Base-by-base conservation (phyloP, 2,888 invertebrate genomes). In the Anodontia alba region DNA sequence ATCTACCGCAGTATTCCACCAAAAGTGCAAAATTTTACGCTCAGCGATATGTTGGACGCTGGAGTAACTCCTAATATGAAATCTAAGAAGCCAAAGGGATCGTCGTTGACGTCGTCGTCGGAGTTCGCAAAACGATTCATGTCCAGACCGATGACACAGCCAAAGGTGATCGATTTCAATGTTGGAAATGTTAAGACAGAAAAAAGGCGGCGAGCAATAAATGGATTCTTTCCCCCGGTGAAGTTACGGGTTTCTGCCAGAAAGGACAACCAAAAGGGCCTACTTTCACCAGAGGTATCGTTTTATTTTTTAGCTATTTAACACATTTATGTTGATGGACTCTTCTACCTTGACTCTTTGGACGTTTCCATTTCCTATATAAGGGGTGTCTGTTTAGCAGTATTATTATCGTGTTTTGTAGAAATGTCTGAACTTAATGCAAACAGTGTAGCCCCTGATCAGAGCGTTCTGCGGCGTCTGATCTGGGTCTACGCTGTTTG, bases 201-300 rank as follows among this genome's bases (percentile, higher is more conserved):
- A 20, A 84, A 84, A 73, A 77, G 83, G 42, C 51, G 78, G 23
- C 62, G 89, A 54, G 88, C 88, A 36, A 86, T 89, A 15, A 86
- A 86, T 75, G 91, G 91, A 78, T 91, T 91, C 73, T 90, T 88
- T 68, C 91, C 91, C 7, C 88, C 91, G 0, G 87, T 91, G 54
- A 90, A 90, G 84, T 74, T 90, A 57, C 73, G 90, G 42, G 81
- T 67, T 43, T 87, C 84, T 51, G 82, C 80, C 5, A 83, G 81
- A 78, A 69, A 73, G 12, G 62, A 62, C 1, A 1, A n/a, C 10
- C 7, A 31, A 17, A 62, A 62, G 62, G 20, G 12, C 7, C 33
- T 8, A 31, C 31, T 31, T 1, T 20, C 62, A 20, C 62, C 62
- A 33, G 62, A 62, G 62, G 62, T 62, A 62, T 2, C 1, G 54